These are phyloP conservation scores for Thymelicus sylvestris DNA, from an alignment of 2,888 invertebrate species.

Conservation along the genomic window DNA sequence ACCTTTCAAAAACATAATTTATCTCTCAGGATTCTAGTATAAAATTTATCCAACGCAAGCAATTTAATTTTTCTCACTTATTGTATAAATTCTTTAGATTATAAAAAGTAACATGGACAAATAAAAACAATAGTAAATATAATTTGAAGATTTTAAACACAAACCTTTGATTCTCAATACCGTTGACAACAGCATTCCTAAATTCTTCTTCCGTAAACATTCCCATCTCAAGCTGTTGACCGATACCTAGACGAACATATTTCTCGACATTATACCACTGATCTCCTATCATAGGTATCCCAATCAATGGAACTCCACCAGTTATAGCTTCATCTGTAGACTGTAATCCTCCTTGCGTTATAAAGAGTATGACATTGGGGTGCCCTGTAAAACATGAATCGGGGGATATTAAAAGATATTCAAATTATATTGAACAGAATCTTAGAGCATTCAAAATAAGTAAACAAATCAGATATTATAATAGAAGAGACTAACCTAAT, in stretches of 20 bases:
- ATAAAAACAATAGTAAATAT: too few relatives aligned
- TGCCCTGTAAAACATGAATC: slow-evolving; percentile 47
- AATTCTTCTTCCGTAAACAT: slow-evolving; percentile 51
- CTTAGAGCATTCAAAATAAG: too few relatives aligned
- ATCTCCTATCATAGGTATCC: slow-evolving; percentile 61
- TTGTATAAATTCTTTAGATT: too few relatives aligned
- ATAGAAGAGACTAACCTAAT: too few relatives aligned
- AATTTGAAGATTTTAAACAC: background rate
- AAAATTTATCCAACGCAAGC: too few relatives aligned
- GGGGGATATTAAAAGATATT: background rate
- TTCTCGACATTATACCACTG: slow-evolving; percentile 62
- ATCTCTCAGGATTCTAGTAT: too few relatives aligned
- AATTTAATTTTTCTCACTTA: too few relatives aligned
- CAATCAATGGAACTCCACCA: slow-evolving; percentile 57
- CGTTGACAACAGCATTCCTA: slow-evolving; percentile 44
- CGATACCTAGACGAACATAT: slow-evolving; percentile 55
- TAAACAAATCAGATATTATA: too few relatives aligned
- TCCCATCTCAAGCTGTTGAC: slow-evolving; percentile 53
- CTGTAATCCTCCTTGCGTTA: slow-evolving; percentile 65
- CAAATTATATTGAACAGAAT: background rate
- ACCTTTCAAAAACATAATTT: too few relatives aligned
- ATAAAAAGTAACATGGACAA: too few relatives aligned
- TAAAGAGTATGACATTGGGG: slow-evolving; percentile 63
- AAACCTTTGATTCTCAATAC: slow-evolving; percentile 45
- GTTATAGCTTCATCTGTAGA: slow-evolving; percentile 63